phyloP scores from a whole-genome alignment of 2,113 vertebrate species.

The Lycaon pictus region DNA sequence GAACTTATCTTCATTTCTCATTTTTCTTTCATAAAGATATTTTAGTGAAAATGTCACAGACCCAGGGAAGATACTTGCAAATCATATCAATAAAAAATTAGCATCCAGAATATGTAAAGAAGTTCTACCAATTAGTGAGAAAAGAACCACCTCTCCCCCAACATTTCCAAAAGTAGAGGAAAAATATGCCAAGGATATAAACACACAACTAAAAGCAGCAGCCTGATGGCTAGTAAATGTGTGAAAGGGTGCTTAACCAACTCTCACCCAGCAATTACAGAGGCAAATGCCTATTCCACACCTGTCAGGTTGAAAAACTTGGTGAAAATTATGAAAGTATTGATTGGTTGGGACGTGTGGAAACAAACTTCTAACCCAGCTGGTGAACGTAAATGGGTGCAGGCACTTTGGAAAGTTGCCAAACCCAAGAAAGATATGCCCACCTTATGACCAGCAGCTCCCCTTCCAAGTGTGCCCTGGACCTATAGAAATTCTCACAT shows the following conservation, averaged over 20 bases:
- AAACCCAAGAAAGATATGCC: background rate
- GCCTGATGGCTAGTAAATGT: no score
- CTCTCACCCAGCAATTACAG: background rate
- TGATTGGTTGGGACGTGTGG: background rate
- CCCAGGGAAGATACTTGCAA: background rate
- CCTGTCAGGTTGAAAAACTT: background rate
- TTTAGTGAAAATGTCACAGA: background rate
- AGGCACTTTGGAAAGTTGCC: background rate
- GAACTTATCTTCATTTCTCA: background rate
- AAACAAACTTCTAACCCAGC: background rate
- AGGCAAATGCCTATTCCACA: background rate
- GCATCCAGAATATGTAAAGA: background rate
- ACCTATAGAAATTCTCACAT: background rate
- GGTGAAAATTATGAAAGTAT: background rate
- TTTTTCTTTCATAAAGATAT: slow-evolving; percentile 10
- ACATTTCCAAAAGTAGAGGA: background rate
- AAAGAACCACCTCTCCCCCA: background rate
- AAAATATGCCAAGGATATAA: background rate
- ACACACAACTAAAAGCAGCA: background rate
- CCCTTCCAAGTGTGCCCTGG: background rate
- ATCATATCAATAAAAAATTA: background rate
- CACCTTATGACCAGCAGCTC: background rate
- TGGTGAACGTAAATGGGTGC: background rate
- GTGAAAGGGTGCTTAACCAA: background rate
- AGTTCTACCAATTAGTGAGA: background rate